A percentile compares a stretch with the other conserved stretches of the same genome.
These are phyloP conservation scores for Teleogryllus occipitalis DNA, from an alignment of 1,140 invertebrate genomes.

Conservation along the genomic window DNA sequence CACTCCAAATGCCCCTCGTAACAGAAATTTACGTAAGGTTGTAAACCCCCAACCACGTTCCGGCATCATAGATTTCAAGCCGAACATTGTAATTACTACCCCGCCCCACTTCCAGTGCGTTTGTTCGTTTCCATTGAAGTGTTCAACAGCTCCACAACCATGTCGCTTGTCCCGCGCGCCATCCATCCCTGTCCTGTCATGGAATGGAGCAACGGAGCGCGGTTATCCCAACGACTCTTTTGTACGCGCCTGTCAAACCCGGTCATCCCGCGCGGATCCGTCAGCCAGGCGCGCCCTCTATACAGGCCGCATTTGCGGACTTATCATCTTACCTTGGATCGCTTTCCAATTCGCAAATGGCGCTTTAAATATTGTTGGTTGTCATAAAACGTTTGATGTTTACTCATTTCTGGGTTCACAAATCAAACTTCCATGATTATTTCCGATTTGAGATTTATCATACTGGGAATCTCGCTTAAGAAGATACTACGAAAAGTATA, in stretches of 20 bases:
- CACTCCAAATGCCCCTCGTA: neutral
- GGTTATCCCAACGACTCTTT: neutral
- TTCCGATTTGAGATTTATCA: too few species aligned
- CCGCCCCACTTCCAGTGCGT: neutral
- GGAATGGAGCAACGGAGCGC: neutral
- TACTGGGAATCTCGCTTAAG: too few species aligned
- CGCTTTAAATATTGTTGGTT: too few species aligned
- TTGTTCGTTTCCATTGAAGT: slow-evolving; percentile 1
- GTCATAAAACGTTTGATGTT: too few species aligned
- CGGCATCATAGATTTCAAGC: neutral
- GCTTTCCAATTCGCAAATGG: too few species aligned
- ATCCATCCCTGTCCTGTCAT: neutral
- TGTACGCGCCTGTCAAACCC: neutral
- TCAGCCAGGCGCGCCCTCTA: neutral
- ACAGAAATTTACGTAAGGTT: slow-evolving; percentile 5
- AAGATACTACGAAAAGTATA: too few species aligned
- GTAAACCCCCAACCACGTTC: neutral
- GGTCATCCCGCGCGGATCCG: neutral
- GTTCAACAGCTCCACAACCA: neutral
- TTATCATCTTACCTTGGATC: too few species aligned
- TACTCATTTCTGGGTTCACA: too few species aligned
- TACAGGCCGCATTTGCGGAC: too few species aligned
- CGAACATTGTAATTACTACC: neutral
- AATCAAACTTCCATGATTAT: too few species aligned
- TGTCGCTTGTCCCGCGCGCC: neutral